phyloP scores from a whole-genome alignment of 2,113 vertebrate species.

The Trematocara nigrifrons region DNA sequence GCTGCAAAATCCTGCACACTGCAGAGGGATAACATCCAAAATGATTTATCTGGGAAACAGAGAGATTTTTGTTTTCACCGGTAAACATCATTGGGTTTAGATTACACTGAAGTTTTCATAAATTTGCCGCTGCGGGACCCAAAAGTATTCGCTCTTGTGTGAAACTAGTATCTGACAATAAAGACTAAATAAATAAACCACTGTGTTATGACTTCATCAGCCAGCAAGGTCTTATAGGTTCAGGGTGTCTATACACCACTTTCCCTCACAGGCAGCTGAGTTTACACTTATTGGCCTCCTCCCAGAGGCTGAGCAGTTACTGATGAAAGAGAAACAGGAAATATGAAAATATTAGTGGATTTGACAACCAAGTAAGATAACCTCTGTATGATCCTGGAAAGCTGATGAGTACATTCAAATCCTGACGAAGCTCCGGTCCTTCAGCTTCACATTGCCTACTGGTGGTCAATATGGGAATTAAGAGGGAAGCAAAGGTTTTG shows the following conservation, averaged over 20 bases:
- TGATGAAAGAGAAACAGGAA: slow-evolving; percentile 36
- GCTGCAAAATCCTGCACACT: neutral
- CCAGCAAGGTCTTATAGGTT: neutral
- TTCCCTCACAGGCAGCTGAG: neutral
- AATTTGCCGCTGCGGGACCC: neutral
- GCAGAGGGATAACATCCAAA: neutral
- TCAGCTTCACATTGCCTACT: slow-evolving; percentile 43
- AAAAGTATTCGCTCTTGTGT: neutral
- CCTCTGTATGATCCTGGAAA: neutral
- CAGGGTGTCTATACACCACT: slow-evolving; percentile 15
- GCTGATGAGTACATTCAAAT: slow-evolving; percentile 21
- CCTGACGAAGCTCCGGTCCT: slow-evolving; percentile 17
- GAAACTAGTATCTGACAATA: slow-evolving; percentile 14
- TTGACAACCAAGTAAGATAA: slow-evolving; percentile 27
- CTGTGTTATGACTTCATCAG: slow-evolving; percentile 30
- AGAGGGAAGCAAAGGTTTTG: slow-evolving; percentile 19
- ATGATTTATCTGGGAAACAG: slow-evolving; percentile 26
- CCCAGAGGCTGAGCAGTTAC: slow-evolving; percentile 3
- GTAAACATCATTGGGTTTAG: slow-evolving; percentile 15
- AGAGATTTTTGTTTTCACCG: slow-evolving; percentile 7
- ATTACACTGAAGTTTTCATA: neutral
- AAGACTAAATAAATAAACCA: neutral
- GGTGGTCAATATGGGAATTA: slow-evolving; percentile 43
- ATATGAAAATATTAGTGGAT: slow-evolving; percentile 43
- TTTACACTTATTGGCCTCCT: neutral